These are phyloP conservation scores for Ophion ellenae DNA, from an alignment of 2,888 invertebrate genomes.

Conservation along the genomic window DNA sequence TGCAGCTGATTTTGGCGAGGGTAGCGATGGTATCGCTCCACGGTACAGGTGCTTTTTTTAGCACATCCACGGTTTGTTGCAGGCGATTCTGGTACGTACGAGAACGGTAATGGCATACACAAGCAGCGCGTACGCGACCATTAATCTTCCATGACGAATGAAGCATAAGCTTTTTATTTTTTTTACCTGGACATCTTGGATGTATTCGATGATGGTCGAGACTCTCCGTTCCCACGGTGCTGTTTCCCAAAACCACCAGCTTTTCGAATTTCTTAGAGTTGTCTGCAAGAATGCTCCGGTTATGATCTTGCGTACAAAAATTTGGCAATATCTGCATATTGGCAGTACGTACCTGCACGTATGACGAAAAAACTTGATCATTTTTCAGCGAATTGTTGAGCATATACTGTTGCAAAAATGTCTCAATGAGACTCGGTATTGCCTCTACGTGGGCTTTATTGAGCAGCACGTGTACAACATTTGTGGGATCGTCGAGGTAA, in stretches of 20 bases:
- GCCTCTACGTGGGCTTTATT: constrained; percentile 75
- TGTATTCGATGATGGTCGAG: constrained; percentile 75
- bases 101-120: too few relatives aligned
- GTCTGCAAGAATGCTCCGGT: constrained; percentile 66
- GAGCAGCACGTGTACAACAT: constrained; percentile 74
- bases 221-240: constrained; percentile 81
- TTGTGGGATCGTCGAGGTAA: constrained; percentile 74
- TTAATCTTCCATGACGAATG: not conserved
- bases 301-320: not conserved
- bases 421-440: constrained; percentile 79
- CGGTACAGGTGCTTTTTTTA: constrained; percentile 82
- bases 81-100: constrained; percentile 74
- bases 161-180: not conserved
- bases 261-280: constrained; percentile 75
- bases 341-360: constrained; percentile 80
- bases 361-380: constrained; percentile 82
- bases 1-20: constrained; percentile 77
- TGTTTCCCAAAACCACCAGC: constrained; percentile 80
- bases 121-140: too few relatives aligned
- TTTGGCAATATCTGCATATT: not conserved
- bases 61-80: constrained; percentile 77
- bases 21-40: constrained; percentile 80
- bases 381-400: constrained; percentile 82
- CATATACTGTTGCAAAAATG: constrained; percentile 83
- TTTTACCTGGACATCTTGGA: constrained; percentile 77